Base-by-base conservation (phyloP, 2,113 vertebrate genomes). In the Axis porcinus region DNA sequence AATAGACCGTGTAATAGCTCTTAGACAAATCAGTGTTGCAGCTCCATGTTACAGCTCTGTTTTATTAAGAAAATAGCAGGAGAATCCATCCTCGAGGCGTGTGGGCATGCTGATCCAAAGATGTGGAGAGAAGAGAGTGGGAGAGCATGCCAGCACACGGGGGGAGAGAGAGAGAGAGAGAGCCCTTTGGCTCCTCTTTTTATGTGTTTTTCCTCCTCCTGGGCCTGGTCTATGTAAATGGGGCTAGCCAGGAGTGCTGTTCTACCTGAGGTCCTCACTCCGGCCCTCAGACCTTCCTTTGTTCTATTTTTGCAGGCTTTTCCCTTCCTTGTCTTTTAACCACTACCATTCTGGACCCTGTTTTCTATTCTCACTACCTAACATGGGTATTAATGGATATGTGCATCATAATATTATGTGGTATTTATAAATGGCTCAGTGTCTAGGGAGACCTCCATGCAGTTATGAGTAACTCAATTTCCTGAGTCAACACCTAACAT, bases 241-340 rank as follows among this genome's bases (percentile, higher is more conserved):
- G 16, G 8, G 64, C 33, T 67, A 19, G 33, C 64, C 62, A 19
- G 33, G 33, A 36, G 64, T n/a, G 33, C 33, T 36, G 16, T 17
- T 36, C 16, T 67, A 36, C 16, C 33, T 36, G 33, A n/a, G 33
- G 33, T n/a, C 16, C 30, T 67, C 17, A 67, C 64, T 36, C 17
- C 0, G 0, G 33, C 19, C 33, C 33, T n/a, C 33, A n/a, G 33
- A n/a, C 17, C 33, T 19, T n/a, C 64, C 2, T 67, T 36, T 67
- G 16, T 67, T 36, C 33, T 67, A 67, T 67, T 67, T 67, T 67
- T 19, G n/a, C 8, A 10, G 33, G n/a, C 33, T n/a, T 67, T n/a
- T 10, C 16, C 33, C 4, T 67, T 19, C 33, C 64, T 67, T 36
- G 33, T 36, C 16, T 36, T 67, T 67, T 36, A 67, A 8, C 64